These are phyloP conservation scores for Poecilia wingei DNA, from an alignment of 2,797 vertebrate genomes.

Conservation along the genomic window DNA sequence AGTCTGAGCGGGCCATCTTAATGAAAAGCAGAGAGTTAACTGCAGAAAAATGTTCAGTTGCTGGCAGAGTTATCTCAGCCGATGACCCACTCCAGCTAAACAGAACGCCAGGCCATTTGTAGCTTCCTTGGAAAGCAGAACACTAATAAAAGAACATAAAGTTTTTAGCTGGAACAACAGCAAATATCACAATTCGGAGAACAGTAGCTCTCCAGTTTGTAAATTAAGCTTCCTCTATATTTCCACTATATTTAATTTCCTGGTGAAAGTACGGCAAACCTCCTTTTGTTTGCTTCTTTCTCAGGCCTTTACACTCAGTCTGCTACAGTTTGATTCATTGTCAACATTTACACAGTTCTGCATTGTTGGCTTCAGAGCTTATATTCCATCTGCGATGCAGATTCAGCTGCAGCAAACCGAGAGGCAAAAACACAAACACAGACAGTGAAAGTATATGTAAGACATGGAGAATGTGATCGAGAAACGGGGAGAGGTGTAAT, in stretches of 20 bases:
- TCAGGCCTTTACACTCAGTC: neutral
- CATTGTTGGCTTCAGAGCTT: conserved; percentile 15
- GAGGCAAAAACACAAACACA: conserved; percentile 32
- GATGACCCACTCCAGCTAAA: neutral
- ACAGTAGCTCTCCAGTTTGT: neutral
- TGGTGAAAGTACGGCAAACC: neutral
- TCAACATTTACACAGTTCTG: conserved; percentile 2
- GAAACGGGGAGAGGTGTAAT: conserved; percentile 69
- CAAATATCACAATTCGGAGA: too few species aligned
- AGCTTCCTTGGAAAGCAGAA: neutral
- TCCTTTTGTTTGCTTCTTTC: neutral
- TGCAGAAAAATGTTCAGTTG: neutral
- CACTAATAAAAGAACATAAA: neutral
- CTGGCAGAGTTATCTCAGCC: neutral
- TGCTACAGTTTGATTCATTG: conserved; percentile 5
- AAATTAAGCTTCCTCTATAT: neutral
- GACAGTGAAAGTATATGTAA: conserved; percentile 59
- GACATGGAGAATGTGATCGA: conserved; percentile 63
- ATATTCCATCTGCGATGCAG: conserved; percentile 8
- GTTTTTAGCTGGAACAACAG: neutral
- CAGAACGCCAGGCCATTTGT: neutral
- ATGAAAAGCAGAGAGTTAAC: neutral
- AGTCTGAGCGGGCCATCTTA: neutral
- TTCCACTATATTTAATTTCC: neutral
- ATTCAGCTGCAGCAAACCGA: conserved; percentile 31